Base-by-base conservation (phyloP, 37 sponge, comb jelly and placozoan species). In the Haliclona indistincta region DNA sequence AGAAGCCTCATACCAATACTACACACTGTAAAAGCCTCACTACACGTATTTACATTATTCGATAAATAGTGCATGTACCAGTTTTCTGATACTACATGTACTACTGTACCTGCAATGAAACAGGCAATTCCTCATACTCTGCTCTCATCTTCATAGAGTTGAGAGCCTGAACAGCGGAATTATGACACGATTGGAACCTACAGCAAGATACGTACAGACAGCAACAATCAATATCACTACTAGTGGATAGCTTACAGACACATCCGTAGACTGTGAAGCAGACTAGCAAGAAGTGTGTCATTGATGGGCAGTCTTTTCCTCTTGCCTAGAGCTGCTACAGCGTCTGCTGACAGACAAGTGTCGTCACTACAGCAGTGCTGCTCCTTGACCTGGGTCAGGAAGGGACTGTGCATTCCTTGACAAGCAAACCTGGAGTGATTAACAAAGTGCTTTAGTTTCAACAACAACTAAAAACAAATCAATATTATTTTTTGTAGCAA, bases 171-270 rank as follows among this genome's bases (percentile, higher is more conserved):
- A 74, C 17, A 22, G 80, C 80, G 40, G 45, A 8, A 37, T 37
- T 45, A 68, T 86, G 86, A 52, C 80, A 74, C 3, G 45, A 55
- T 23, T 85, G 85, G 28, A 72, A 85, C 38, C 85, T 85, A 63
- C 43, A 29, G 11, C 6, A 28, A 60, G 62, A n/a, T 60, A 60
- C 7, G 26, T n/a, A 65, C 4, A 56, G 28, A 56, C 28, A 55
- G 26, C 56, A 55, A 23, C 6, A 55, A 28, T 28, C 4, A 23
- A 49, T 20, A 13, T 49, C 13, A 20, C 17, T 13, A 5, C 29
- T 29, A 3, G 7, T 4, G 4, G 4, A 7, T 8, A 5, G 68
- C 85, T 84, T 38, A 84, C 85, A 84, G 53, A 49, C 85, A 84
- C 62, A 84, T 70, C 45, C 85, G 43, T 39, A 63, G 38, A 49